phyloP scores from a whole-genome alignment of 2,888 invertebrate species.

The Bellardia pandia region DNA sequence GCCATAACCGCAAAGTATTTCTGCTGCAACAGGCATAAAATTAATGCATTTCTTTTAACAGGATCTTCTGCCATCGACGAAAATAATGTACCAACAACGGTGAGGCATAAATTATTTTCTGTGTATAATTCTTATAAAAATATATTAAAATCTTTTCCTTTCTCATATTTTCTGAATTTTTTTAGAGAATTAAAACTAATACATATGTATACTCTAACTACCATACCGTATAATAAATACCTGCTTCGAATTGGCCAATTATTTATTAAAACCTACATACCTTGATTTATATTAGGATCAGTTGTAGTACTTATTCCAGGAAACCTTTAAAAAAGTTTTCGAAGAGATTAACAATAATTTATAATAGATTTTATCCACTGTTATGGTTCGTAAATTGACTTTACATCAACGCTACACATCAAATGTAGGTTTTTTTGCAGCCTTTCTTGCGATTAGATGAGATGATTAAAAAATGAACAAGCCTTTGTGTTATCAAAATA shows the following conservation, averaged over 20 bases:
- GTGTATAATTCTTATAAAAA: too few relatives aligned
- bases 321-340: constrained; percentile 83
- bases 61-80: too few relatives aligned
- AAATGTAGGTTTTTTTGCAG: constrained; percentile 68
- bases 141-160: too few relatives aligned
- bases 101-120: too few relatives aligned
- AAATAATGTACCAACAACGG: too few relatives aligned
- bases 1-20: too few relatives aligned
- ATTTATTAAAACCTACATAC: constrained; percentile 79
- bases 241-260: constrained; percentile 50
- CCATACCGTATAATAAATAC: constrained; percentile 1
- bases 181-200: too few relatives aligned
- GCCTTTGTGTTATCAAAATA: constrained; percentile 83
- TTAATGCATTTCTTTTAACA: too few relatives aligned
- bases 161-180: too few relatives aligned
- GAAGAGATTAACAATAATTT: constrained; percentile 84
- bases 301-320: constrained; percentile 84
- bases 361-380: constrained; percentile 67
- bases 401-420: constrained; percentile 61
- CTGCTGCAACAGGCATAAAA: too few relatives aligned
- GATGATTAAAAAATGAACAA: constrained; percentile 84
- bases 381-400: constrained; percentile 55
- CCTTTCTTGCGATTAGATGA: constrained; percentile 82
- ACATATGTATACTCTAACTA: constrained; percentile 4
- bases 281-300: constrained; percentile 81